Conservation (phyloP, 2,888 invertebrate species). For the Rambutsinella grinnellia region DNA sequence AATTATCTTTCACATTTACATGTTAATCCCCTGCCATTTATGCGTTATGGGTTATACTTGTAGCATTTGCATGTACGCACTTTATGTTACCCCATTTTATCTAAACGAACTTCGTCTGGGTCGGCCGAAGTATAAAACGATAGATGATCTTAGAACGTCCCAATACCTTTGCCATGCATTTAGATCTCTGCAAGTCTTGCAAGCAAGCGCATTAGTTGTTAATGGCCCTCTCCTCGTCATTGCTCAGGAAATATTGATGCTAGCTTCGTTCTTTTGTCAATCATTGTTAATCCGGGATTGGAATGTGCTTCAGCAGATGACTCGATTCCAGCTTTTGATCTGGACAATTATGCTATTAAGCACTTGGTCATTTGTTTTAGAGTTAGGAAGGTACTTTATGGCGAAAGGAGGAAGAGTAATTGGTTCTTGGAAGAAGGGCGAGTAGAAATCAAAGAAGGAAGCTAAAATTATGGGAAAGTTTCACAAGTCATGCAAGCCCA, state of each 20-base stretch:
- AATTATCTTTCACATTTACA: too few species aligned
- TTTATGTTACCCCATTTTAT: background rate
- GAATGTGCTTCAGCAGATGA: background rate
- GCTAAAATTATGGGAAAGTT: constrained; percentile 22
- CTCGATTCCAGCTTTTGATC: background rate
- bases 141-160: background rate
- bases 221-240: background rate
- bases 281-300: constrained; percentile 10
- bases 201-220: background rate
- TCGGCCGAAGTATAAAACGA: background rate
- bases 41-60: background rate
- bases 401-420: constrained; percentile 7
- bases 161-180: background rate
- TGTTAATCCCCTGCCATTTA: background rate
- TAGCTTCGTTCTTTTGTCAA: constrained; percentile 1
- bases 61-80: background rate
- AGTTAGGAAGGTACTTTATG: constrained; percentile 12
- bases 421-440: constrained; percentile 8
- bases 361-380: constrained; percentile 15
- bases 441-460: background rate
- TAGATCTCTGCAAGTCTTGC: constrained; percentile 8
- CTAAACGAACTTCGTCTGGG: background rate
- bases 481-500: constrained; percentile 4
- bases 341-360: background rate
- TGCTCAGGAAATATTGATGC: background rate